phyloP scores from a whole-genome alignment of 2,888 invertebrate species.

The Orgyia antiqua region DNA sequence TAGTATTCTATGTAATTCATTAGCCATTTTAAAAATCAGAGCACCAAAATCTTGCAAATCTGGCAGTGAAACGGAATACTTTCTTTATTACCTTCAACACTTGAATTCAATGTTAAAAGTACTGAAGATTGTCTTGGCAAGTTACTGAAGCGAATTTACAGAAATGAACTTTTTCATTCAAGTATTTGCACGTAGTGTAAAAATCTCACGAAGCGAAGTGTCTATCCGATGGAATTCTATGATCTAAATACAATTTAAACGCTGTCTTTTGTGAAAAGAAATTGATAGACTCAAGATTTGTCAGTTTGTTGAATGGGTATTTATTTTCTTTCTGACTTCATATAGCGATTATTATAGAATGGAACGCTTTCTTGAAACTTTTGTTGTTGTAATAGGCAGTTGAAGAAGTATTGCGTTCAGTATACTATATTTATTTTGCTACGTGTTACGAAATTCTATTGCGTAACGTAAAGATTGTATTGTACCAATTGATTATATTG shows the following conservation, averaged over 20 bases:
- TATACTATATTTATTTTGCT: too few relatives aligned
- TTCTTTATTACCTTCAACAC: slow-evolving; percentile 21
- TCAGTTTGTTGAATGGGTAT: slow-evolving; percentile 4
- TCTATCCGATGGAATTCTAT: slow-evolving; percentile 11
- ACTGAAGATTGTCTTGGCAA: too few relatives aligned
- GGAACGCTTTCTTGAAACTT: neutral
- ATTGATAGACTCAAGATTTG: slow-evolving; percentile 17
- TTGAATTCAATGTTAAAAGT: slow-evolving; percentile 9
- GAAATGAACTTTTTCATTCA: too few relatives aligned
- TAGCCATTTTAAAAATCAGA: too few relatives aligned
- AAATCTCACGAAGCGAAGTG: slow-evolving; percentile 18
- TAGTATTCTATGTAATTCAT: too few relatives aligned
- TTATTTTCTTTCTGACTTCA: slow-evolving; percentile 6
- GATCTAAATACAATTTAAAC: slow-evolving; percentile 23
- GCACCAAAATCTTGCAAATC: slow-evolving; percentile 11
- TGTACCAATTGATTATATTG: too few relatives aligned
- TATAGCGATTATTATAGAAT: slow-evolving; percentile 1
- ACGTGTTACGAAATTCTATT: too few relatives aligned
- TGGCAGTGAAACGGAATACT: slow-evolving; percentile 22
- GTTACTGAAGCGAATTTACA: too few relatives aligned
- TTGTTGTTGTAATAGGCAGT: neutral
- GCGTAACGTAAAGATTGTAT: too few relatives aligned
- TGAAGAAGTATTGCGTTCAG: too few relatives aligned
- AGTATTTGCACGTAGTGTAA: slow-evolving; percentile 17
- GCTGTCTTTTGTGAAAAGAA: slow-evolving; percentile 18